These are phyloP conservation scores for Crematogaster levior DNA, from an alignment of 2,888 invertebrate genomes.

Conservation along the genomic window DNA sequence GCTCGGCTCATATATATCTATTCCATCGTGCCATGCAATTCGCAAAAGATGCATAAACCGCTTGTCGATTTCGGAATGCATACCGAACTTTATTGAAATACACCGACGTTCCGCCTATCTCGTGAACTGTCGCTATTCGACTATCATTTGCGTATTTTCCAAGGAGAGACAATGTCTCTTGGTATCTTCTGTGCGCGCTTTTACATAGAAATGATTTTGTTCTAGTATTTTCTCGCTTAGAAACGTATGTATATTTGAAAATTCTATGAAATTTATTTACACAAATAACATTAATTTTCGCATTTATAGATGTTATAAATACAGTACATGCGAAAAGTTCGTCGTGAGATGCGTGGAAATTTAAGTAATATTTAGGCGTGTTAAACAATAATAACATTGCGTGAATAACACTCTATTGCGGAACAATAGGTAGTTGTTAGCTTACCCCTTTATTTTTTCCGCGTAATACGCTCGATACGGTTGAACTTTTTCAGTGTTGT, in stretches of 20 bases:
- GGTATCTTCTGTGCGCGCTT: not conserved
- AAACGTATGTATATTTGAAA: not conserved
- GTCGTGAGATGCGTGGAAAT: not conserved
- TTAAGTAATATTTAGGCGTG: conserved; percentile 2
- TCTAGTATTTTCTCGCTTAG: not conserved
- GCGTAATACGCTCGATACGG: conserved; percentile 43
- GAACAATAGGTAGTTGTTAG: conserved; percentile 43
- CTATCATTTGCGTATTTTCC: conserved; percentile 47
- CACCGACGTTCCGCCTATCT: conserved; percentile 60
- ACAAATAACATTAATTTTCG: not conserved
- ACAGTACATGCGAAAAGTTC: not conserved
- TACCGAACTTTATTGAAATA: conserved; percentile 70
- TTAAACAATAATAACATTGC: conserved; percentile 26
- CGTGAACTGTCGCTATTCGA: conserved; percentile 23
- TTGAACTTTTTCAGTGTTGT: conserved; percentile 43
- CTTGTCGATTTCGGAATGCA: conserved; percentile 63
- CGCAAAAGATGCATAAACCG: conserved; percentile 64
- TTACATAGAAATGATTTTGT: conserved; percentile 22
- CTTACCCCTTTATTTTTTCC: conserved; percentile 29
- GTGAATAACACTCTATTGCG: conserved; percentile 12
- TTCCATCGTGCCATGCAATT: conserved; percentile 61
- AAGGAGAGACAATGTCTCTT: conserved; percentile 29
- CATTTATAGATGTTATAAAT: not conserved
- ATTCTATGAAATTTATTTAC: not conserved
- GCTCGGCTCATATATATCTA: conserved; percentile 57